Conservation (phyloP, 2,113 vertebrate species). For the Dermatemys mawii region DNA sequence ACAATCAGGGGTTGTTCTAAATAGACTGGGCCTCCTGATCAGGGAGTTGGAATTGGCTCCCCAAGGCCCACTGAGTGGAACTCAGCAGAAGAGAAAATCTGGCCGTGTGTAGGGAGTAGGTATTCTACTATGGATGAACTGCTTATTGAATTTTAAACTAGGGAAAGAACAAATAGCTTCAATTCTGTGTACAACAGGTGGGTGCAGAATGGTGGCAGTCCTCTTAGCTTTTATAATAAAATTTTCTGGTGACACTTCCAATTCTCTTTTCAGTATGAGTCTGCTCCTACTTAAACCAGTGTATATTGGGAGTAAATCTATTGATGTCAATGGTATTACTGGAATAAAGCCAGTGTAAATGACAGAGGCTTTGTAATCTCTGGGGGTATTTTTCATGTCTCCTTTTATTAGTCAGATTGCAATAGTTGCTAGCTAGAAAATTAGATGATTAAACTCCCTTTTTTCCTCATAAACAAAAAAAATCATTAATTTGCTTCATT, state of each 20-base stretch:
- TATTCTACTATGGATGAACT: slow-evolving; percentile 16
- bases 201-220: not conserved
- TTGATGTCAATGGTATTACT: not conserved
- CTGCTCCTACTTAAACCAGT: not conserved
- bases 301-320: slow-evolving; percentile 16
- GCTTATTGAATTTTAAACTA: slow-evolving; percentile 13
- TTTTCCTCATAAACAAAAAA: slow-evolving; percentile 36
- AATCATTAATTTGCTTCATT: not conserved
- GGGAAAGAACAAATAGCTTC: slow-evolving; percentile 14
- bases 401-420: slow-evolving; percentile 23
- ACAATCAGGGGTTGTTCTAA: not conserved
- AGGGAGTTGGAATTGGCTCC: not conserved
- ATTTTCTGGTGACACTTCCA: slow-evolving; percentile 36
- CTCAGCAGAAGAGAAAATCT: not conserved
- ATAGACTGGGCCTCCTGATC: not conserved
- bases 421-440: slow-evolving; percentile 38
- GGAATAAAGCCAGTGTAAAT: not conserved
- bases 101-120: not conserved
- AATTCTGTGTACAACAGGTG: slow-evolving; percentile 42
- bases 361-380: slow-evolving; percentile 27
- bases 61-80: not conserved
- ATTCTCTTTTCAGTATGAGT: slow-evolving; percentile 17
- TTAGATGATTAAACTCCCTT: slow-evolving; percentile 37
- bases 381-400: slow-evolving; percentile 33
- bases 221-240: slow-evolving; percentile 24